Evolutionary conservation across 2,888 invertebrate species (phyloP).

Genomic region (Mythimna ferrago): DNA sequence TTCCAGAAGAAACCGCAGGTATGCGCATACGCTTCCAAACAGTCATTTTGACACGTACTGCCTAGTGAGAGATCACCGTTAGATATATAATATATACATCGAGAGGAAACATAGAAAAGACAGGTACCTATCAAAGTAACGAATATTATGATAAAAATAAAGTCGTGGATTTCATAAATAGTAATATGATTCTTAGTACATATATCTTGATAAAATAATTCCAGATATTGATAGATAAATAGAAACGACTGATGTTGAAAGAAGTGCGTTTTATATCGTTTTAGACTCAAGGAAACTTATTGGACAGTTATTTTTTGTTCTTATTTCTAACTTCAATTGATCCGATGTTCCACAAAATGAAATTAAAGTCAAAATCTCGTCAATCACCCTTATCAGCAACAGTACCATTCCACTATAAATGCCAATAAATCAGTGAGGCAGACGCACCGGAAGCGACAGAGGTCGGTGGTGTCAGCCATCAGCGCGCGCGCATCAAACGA

Average conservation of each 20-base stretch:
- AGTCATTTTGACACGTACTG: conserved; percentile 67
- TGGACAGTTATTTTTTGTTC: neutral
- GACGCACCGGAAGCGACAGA: conserved; percentile 72
- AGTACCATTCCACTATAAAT: conserved; percentile 65
- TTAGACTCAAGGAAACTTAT: neutral
- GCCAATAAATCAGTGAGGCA: conserved; percentile 69
- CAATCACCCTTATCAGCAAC: conserved; percentile 57
- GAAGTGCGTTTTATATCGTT: no score
- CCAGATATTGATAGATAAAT: no score
- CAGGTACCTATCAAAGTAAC: conserved; percentile 21
- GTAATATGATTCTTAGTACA: no score
- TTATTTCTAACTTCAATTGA: neutral
- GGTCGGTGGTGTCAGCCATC: conserved; percentile 74
- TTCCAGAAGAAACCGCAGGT: conserved; percentile 66
- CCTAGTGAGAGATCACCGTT: conserved; percentile 58
- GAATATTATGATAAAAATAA: conserved; percentile 18
- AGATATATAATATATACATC: conserved; percentile 42
- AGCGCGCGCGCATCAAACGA: conserved; percentile 70
- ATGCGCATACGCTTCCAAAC: conserved; percentile 63
- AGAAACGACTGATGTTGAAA: neutral
- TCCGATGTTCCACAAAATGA: neutral
- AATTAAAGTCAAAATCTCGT: conserved; percentile 37
- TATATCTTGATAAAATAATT: no score
- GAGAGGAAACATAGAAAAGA: conserved; percentile 33
- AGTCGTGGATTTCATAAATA: neutral